Conservation (phyloP, 2,888 invertebrate genomes). For the Pardosa pseudoannulata region DNA sequence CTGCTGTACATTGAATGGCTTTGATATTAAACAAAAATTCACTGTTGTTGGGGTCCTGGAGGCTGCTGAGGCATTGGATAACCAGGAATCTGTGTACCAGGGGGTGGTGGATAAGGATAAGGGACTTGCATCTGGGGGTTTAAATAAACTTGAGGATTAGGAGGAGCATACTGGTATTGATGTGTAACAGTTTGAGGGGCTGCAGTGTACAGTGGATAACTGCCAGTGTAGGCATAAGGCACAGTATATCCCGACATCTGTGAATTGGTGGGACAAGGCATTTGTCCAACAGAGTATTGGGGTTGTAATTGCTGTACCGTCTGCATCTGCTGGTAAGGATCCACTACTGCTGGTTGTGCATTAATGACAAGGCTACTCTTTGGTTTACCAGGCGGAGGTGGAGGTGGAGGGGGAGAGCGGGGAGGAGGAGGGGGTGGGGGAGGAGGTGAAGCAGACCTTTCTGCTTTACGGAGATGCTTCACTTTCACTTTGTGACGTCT, state of each 20-base stretch:
- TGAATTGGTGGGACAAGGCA: conserved; percentile 21
- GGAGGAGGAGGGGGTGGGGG: conserved; percentile 60
- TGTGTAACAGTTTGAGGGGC: conserved; percentile 38
- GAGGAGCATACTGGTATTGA: conserved; percentile 32
- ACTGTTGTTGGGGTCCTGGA: conserved; percentile 21
- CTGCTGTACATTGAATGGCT: not conserved
- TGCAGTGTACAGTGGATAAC: conserved; percentile 50
- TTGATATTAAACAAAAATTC: conserved; percentile 2
- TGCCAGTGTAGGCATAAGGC: conserved; percentile 66
- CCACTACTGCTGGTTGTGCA: conserved; percentile 22
- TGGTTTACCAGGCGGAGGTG: conserved; percentile 43
- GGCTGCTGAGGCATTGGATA: conserved; percentile 54
- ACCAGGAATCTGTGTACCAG: conserved; percentile 39
- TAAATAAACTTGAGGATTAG: conserved; percentile 30
- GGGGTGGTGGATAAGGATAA: conserved; percentile 41
- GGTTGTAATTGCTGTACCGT: conserved; percentile 36
- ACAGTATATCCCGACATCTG: conserved; percentile 56
- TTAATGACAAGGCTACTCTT: not conserved
- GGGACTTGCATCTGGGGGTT: conserved; percentile 28
- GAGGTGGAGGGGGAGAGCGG: conserved; percentile 64
- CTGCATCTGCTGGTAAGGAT: conserved; percentile 56
- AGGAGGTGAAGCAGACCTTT: conserved; percentile 29
- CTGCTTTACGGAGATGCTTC: conserved; percentile 50
- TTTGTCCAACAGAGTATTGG: conserved; percentile 34
- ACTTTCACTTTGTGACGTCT: conserved; percentile 66